Percentiles rank a stretch among this genome's conserved stretches.
phyloP scores from a whole-genome alignment of 1,140 invertebrate genomes.

The Eupristina koningsbergeri region DNA sequence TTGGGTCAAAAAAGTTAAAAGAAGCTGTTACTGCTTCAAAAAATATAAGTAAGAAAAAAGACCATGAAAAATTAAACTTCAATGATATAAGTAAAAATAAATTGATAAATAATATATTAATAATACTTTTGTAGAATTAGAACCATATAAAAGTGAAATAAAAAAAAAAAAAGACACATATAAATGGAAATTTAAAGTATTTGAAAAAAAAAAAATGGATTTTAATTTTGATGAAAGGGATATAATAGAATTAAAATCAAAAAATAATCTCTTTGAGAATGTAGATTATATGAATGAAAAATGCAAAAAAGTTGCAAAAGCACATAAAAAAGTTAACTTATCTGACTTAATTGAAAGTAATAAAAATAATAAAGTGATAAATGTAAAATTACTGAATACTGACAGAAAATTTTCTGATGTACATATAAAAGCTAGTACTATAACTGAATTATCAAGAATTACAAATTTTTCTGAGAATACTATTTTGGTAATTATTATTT shows the following conservation, averaged over 20 bases:
- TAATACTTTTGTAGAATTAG: neutral
- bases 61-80: neutral
- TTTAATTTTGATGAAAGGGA: conserved; percentile 41
- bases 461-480: neutral
- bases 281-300: neutral
- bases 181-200: conserved; percentile 39
- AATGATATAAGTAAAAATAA: neutral
- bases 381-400: neutral
- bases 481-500: conserved; percentile 16
- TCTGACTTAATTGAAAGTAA: neutral
- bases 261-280: neutral
- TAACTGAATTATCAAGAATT: neutral
- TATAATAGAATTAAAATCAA: neutral
- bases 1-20: neutral
- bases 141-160: neutral
- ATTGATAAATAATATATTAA: neutral
- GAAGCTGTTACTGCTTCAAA: neutral
- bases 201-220: conserved; percentile 15
- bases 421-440: neutral
- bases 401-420: neutral
- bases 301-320: neutral
- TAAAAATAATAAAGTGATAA: neutral
- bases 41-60: neutral
- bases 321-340: neutral
- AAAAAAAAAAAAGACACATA: conserved; percentile 23